phyloP scores from a whole-genome alignment of 2,888 invertebrate genomes.

The Agrochola macilenta region DNA sequence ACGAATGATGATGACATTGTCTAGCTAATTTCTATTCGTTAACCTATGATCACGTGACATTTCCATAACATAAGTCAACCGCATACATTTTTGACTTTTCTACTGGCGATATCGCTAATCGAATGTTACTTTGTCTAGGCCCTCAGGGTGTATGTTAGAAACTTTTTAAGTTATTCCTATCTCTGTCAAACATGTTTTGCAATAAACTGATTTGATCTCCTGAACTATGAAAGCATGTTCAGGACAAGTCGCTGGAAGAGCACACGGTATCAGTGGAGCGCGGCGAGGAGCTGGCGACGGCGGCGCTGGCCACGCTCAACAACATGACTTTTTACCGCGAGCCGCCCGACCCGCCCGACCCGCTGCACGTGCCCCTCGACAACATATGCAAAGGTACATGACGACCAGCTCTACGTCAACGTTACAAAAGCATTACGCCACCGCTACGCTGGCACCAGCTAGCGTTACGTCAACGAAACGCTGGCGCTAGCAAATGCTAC shows the following conservation, averaged over 20 bases:
- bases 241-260: conserved; percentile 68
- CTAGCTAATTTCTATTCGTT: no score
- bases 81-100: no score
- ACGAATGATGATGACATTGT: no score
- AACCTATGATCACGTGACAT: no score
- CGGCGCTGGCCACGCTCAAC: conserved; percentile 95
- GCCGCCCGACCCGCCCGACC: conserved; percentile 88
- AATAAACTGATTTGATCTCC: background rate
- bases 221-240: background rate
- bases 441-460: background rate
- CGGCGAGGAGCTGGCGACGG: conserved; percentile 94
- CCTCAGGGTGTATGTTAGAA: background rate
- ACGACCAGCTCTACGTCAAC: background rate
- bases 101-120: no score
- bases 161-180: background rate
- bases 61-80: no score
- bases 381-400: conserved; percentile 91
- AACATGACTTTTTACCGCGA: conserved; percentile 95
- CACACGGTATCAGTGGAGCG: conserved; percentile 71
- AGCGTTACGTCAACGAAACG: background rate
- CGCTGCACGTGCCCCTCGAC: conserved; percentile 94
- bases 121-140: no score
- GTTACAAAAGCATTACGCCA: background rate
- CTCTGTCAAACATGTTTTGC: background rate
- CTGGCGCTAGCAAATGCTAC: no score